Percentiles rank a stretch among this genome's conserved stretches.
These are phyloP conservation scores for Anguilla rostrata DNA, from an alignment of 2,113 vertebrate genomes.

Conservation along the genomic window DNA sequence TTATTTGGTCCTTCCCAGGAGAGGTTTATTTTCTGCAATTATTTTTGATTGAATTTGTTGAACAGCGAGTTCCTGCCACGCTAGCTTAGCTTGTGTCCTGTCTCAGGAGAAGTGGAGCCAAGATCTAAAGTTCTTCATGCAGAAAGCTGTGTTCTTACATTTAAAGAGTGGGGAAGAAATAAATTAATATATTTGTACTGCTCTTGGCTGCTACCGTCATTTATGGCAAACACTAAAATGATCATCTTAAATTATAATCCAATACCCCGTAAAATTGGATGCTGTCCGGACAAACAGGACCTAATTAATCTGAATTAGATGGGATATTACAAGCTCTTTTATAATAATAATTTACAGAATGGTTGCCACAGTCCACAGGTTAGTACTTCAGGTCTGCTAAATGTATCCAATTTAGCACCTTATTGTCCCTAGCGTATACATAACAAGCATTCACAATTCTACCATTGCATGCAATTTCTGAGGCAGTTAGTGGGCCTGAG, in stretches of 20 bases:
- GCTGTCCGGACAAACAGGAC: no score
- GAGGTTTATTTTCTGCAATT: background rate
- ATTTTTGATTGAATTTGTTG: conserved; percentile 3
- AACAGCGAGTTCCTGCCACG: background rate
- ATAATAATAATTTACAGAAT: no score
- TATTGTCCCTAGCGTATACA: no score
- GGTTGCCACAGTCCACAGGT: no score
- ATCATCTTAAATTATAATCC: background rate
- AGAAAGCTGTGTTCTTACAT: background rate
- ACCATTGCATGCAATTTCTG: no score
- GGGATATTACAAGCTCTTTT: no score
- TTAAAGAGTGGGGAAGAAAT: background rate
- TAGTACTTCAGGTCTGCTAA: no score
- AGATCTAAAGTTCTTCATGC: background rate
- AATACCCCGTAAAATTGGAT: no score
- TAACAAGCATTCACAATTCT: no score
- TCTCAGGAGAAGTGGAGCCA: background rate
- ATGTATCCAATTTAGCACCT: no score
- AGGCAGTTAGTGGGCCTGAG: no score
- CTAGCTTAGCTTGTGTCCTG: background rate
- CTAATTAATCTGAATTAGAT: no score
- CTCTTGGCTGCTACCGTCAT: background rate
- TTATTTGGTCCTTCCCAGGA: background rate
- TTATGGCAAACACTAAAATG: background rate
- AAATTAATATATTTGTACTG: background rate